phyloP scores from a whole-genome alignment of 1,140 invertebrate genomes.

The Aphelenchoides avenae region DNA sequence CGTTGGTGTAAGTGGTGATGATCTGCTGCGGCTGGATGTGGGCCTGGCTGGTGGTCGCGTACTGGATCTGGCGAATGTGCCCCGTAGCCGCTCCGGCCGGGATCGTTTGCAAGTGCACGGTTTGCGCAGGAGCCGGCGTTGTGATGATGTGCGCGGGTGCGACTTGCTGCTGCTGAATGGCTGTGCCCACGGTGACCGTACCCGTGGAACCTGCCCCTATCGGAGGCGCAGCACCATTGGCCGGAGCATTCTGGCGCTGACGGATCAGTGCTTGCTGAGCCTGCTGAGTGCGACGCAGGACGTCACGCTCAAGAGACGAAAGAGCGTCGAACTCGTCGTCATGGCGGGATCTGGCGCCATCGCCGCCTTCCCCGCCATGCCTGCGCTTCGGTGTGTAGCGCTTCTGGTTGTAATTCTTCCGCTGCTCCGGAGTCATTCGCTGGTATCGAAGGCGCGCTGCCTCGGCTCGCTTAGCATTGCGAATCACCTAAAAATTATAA shows the following conservation, averaged over 20 bases:
- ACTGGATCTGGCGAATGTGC: not conserved
- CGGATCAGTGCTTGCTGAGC: constrained; percentile 32
- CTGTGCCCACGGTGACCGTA: too few species aligned
- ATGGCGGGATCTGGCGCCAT: not conserved
- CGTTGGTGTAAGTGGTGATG: constrained; percentile 10
- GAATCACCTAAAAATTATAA: constrained; percentile 12
- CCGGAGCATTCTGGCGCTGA: constrained; percentile 16
- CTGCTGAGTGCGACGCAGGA: constrained; percentile 34
- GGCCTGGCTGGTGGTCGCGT: too few species aligned
- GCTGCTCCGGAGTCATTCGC: constrained; percentile 40
- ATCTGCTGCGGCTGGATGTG: constrained; percentile 3
- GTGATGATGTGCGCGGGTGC: not conserved
- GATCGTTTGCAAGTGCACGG: constrained; percentile 2
- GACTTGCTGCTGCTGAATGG: too few species aligned
- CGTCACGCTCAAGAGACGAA: constrained; percentile 34
- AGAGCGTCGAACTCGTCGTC: constrained; percentile 38
- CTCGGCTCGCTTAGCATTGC: constrained; percentile 40
- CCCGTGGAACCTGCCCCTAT: too few species aligned
- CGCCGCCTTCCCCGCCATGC: constrained; percentile 3
- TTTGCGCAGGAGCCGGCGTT: too few species aligned
- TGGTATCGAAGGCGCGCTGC: constrained; percentile 43
- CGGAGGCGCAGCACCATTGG: too few species aligned
- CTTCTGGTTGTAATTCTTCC: constrained; percentile 46
- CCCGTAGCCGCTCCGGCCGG: not conserved
- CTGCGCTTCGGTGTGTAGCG: constrained; percentile 43